Evolutionary conservation across 2,888 invertebrate species (phyloP), one percentile per base, ranked within the genome.

Genomic region (Lasioglossum morio): DNA sequence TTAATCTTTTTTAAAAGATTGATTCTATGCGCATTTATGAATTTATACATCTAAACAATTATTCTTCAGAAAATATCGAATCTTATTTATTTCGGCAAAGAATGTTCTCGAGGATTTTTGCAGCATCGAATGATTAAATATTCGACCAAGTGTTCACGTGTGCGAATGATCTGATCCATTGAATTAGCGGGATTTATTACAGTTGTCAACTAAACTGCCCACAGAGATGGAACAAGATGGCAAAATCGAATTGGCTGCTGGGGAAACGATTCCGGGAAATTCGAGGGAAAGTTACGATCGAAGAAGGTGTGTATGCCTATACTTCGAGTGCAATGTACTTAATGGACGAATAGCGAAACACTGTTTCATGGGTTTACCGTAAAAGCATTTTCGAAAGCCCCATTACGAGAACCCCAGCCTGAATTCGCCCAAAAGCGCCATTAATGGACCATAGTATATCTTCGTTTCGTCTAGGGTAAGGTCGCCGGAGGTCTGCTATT

Each of bases 311-410:
- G 69, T 78, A 79, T 66, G 53, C 78, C 72, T 80, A 81, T 78
- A 78, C 80, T 75, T 86, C 86, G 79, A 84, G 80, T 78, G 77
- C 84, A 78, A 86, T 86, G 84, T 81, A 75, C 84, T 86, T 84
- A 86, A 86, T 86, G 86, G 86, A 77, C 63, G 86, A 86, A 86
- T 84, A 84, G 86, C 74, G 86, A 84, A 86, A 86, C 84, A 84
- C 85, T 81, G 85, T 85, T 86, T 83, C 86, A 84, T 84, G 78
- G 84, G 84, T 86, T 86, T 84, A 84, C 86, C 85, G 85, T 86
- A 78, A 86, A 86, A 86, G 86, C 84, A 84, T 86, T 86, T 84
- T 80, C 86, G 86, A 84, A 84, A 86, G 86, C 84, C 77, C 85
- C 85, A 86, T 86, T 86, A 85, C 85, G 79, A 83, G 79, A 83